phyloP scores from a whole-genome alignment of 2,113 vertebrate species.

The Aphyosemion australe region DNA sequence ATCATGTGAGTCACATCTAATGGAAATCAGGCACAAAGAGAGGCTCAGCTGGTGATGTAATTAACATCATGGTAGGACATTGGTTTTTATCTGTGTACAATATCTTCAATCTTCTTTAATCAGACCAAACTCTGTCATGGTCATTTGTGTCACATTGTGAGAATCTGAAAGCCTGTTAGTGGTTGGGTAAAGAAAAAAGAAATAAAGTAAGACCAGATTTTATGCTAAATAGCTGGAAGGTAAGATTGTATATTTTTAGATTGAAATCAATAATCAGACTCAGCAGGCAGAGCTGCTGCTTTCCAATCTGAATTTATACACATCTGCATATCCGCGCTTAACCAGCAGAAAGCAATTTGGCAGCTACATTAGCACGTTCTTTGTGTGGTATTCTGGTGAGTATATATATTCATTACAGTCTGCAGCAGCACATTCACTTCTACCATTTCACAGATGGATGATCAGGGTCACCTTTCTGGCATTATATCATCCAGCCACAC shows the following conservation, averaged over 20 bases:
- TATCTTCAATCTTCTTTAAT: constrained; percentile 5
- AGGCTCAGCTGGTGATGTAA: constrained; percentile 54
- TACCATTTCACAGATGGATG: constrained; percentile 73
- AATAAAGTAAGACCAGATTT: constrained; percentile 22
- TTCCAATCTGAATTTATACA: constrained; percentile 47
- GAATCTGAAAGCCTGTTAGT: constrained; percentile 5
- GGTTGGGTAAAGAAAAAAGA: constrained; percentile 31
- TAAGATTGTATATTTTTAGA: constrained; percentile 13
- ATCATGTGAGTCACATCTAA: constrained; percentile 37
- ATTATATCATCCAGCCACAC: constrained; percentile 4
- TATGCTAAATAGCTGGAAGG: constrained; percentile 16
- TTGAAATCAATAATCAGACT: constrained; percentile 41
- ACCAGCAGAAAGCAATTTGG: constrained; percentile 46
- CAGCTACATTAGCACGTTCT: constrained; percentile 56
- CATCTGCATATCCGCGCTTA: constrained; percentile 52
- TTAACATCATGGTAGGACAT: constrained; percentile 23
- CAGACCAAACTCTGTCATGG: constrained; percentile 4
- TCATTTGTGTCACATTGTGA: constrained; percentile 12
- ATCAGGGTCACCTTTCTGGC: constrained; percentile 71
- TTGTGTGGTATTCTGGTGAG: constrained; percentile 51
- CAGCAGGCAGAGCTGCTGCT: constrained; percentile 29
- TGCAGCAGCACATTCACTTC: constrained; percentile 56
- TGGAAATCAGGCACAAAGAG: constrained; percentile 31
- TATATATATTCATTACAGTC: constrained; percentile 73
- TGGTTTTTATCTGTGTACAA: constrained; percentile 3